Evolutionary conservation across 1,140 invertebrate species (phyloP).

Genomic region (Heliconius hewitsoni): DNA sequence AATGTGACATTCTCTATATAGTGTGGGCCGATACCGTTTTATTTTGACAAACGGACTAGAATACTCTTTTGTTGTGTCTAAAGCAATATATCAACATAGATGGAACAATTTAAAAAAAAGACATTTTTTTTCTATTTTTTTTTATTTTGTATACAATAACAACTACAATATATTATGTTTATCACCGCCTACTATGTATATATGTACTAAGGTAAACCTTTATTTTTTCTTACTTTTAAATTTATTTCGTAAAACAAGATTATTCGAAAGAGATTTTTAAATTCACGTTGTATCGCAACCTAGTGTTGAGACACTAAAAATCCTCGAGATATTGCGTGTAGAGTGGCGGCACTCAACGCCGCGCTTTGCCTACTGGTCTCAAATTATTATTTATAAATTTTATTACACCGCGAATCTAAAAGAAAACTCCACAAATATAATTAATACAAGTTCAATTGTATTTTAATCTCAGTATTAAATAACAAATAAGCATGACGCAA

Average conservation of each 20-base stretch:
- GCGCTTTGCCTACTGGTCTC: too few relatives aligned
- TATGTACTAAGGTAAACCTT: neutral
- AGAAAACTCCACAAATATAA: too few relatives aligned
- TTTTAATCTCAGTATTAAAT: neutral
- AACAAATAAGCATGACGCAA: neutral
- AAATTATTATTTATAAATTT: too few relatives aligned
- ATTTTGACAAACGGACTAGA: constrained; percentile 72
- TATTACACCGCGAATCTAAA: too few relatives aligned
- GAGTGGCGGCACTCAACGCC: too few relatives aligned
- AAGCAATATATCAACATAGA: constrained; percentile 66
- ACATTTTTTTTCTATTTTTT: neutral
- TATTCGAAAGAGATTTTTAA: too few relatives aligned
- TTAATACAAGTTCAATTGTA: neutral
- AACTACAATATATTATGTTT: neutral
- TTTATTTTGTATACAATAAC: neutral
- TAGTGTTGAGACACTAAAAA: too few relatives aligned
- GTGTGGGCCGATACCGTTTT: constrained; percentile 67
- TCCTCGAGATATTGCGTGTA: too few relatives aligned
- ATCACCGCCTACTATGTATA: neutral
- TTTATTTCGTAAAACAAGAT: too few relatives aligned
- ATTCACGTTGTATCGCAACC: too few relatives aligned
- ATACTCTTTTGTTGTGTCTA: constrained; percentile 66
- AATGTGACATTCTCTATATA: constrained; percentile 58
- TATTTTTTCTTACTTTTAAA: too few relatives aligned
- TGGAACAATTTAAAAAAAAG: constrained; percentile 51